Evolutionary conservation across 2,113 vertebrate genomes (phyloP), one percentile per base, ranked within the genome.

Genomic region (Furnarius figulus): DNA sequence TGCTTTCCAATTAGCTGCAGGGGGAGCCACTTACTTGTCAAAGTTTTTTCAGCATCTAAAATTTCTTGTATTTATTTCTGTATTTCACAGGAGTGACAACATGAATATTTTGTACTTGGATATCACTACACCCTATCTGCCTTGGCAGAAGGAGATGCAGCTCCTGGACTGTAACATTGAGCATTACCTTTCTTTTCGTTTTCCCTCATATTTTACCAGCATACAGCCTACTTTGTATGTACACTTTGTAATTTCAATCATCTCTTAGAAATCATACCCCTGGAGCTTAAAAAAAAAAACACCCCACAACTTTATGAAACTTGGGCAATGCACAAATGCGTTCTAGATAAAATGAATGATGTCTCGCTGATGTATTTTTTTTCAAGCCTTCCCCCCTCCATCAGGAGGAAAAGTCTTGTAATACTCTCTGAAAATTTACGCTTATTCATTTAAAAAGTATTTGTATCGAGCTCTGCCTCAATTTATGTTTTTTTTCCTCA

Each of bases 21-120:
- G 47, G 94, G 87, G 95, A 96, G 94, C 90, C 71, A 70, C 63
- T 72, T 53, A n/a, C 61, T 89, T 75, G 76, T 55, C 76, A 28
- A 81, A 53, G 74, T 77, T 78, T 79, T 61, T 35, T 62, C 28
- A 83, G 47, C 21, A 66, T 33, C 55, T 44, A 15, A 33, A 42
- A 73, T 79, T 40, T 72, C 25, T 35, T 52, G 1, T 3, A 19
- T 35, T 91, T 79, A 58, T 90, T 50, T 37, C 53, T 22, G 0
- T 37, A n/a, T 52, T 83, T 91, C 53, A 73, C 7, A 85, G 5
- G 3, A 85, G 11, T 15, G 28, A 27, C 53, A 82, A 87, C 94
- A 82, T 9, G 5, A 83, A 35, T 3, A 1, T 8, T 72, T 91
- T 33, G 42, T 44, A 47, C 55, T 85, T 80, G 31, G n/a, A 4